phyloP scores from a whole-genome alignment of 2,888 invertebrate species.

The Cepaea hortensis region DNA sequence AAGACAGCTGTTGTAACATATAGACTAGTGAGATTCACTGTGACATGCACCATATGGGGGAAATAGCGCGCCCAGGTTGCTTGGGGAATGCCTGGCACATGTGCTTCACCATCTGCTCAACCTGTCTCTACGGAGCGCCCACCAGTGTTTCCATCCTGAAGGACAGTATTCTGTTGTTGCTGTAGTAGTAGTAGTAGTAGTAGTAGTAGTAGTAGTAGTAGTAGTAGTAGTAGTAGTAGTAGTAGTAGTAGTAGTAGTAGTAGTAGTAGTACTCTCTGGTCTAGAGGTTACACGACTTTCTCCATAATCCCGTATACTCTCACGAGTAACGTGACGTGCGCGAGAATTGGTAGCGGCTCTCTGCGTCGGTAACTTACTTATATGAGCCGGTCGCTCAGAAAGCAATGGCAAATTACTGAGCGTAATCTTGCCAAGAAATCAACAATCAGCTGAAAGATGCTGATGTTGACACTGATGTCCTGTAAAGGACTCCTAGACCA shows the following conservation, averaged over 20 bases:
- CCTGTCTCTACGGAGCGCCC: not conserved
- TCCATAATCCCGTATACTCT: no score
- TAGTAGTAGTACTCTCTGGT: slow-evolving; percentile 9
- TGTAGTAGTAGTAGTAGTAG: slow-evolving; percentile 22
- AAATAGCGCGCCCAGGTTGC: not conserved
- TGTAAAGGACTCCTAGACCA: no score
- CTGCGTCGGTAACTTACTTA: no score
- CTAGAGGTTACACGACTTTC: no score
- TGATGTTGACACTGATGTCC: no score
- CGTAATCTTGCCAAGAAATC: no score
- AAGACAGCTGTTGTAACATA: not conserved
- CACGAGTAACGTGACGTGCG: no score
- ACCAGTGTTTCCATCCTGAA: not conserved
- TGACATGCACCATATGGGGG: slow-evolving; percentile 1
- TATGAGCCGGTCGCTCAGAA: no score
- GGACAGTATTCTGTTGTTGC: not conserved
- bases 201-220: slow-evolving; percentile 35
- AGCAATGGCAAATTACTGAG: no score
- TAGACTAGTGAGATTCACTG: not conserved
- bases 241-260: slow-evolving; percentile 34
- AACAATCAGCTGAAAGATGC: no score
- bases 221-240: slow-evolving; percentile 36
- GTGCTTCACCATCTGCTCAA: slow-evolving; percentile 11
- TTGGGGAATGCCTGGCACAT: not conserved
- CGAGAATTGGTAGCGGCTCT: no score